Percentiles rank a stretch among this genome's conserved stretches.
Conservation (phyloP, 2,888 invertebrate genomes). For the Sarcophaga variegata region DNA sequence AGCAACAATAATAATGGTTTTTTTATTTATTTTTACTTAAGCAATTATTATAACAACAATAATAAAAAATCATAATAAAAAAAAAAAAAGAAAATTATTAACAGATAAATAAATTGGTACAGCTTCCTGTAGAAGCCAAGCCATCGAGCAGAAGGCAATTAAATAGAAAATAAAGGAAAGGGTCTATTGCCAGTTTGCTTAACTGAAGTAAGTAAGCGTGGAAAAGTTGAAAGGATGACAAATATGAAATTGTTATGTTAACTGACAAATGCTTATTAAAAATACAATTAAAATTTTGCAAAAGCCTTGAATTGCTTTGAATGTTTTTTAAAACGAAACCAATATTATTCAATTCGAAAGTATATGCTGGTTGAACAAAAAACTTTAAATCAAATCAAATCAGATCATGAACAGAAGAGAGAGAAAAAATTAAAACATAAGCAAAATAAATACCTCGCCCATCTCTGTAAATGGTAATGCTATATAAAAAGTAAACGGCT, state of each 20-base stretch:
- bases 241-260: slow-evolving; percentile 32
- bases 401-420: not conserved
- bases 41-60: slow-evolving; percentile 42
- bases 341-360: slow-evolving; percentile 24
- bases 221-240: slow-evolving; percentile 7
- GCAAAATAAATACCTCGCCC: slow-evolving; percentile 61
- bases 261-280: slow-evolving; percentile 58
- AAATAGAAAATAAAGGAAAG: slow-evolving; percentile 13
- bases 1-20: not conserved
- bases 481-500: slow-evolving; percentile 70
- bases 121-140: slow-evolving; percentile 46
- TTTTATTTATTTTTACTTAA: slow-evolving; percentile 16
- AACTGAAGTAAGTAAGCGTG: not conserved
- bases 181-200: not conserved
- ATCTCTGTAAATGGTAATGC: slow-evolving; percentile 68
- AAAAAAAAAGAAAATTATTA: not conserved
- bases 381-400: slow-evolving; percentile 40
- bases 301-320: not conserved
- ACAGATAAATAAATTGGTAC: slow-evolving; percentile 37
- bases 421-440: slow-evolving; percentile 5
- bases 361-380: slow-evolving; percentile 44
- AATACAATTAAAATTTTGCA: slow-evolving; percentile 61
- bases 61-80: not conserved
- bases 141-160: not conserved
- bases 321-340: too few relatives aligned